Percentiles rank a stretch among this genome's conserved stretches.
These are phyloP conservation scores for Cottoperca gobio DNA, from an alignment of 2,797 vertebrate genomes.

Conservation along the genomic window DNA sequence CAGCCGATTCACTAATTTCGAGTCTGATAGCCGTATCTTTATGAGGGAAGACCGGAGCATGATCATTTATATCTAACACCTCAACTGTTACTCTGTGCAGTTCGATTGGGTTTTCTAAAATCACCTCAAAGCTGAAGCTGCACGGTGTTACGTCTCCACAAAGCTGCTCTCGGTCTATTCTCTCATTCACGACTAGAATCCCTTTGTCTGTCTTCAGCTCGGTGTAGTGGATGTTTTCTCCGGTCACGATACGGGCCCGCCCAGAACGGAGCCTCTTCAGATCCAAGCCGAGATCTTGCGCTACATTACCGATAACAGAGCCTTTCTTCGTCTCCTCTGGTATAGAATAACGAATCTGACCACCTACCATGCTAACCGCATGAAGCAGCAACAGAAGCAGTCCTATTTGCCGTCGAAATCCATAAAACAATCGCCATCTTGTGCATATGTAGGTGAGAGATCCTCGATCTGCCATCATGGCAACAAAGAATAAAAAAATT, in stretches of 20 bases:
- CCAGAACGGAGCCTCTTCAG: constrained; percentile 75
- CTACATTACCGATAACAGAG: constrained; percentile 86
- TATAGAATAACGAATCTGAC: constrained; percentile 85
- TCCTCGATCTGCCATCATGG: neutral
- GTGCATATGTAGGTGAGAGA: accelerated
- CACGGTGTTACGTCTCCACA: constrained; percentile 75
- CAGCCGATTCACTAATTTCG: no score
- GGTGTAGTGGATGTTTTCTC: constrained; percentile 83
- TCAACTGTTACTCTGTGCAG: constrained; percentile 61
- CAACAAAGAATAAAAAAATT: accelerated
- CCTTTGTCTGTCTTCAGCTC: constrained; percentile 86
- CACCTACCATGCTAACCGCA: constrained; percentile 7
- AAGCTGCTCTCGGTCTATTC: constrained; percentile 81
- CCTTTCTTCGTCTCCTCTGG: constrained; percentile 87
- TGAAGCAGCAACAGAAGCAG: neutral
- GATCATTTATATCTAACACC: constrained; percentile 66
- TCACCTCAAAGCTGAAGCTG: constrained; percentile 70
- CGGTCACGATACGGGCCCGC: constrained; percentile 83
- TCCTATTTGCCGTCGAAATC: no score
- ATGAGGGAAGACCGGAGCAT: constrained; percentile 24
- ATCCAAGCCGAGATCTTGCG: constrained; percentile 84
- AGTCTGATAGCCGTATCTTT: no score
- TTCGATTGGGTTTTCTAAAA: constrained; percentile 72
- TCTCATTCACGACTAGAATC: constrained; percentile 78
- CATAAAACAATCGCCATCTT: constrained; percentile 51